A percentile compares a stretch with the other conserved stretches of the same genome.
These are phyloP conservation scores for Sinocyclocheilus rhinocerous DNA, from an alignment of 2,113 vertebrate species.

Conservation along the genomic window DNA sequence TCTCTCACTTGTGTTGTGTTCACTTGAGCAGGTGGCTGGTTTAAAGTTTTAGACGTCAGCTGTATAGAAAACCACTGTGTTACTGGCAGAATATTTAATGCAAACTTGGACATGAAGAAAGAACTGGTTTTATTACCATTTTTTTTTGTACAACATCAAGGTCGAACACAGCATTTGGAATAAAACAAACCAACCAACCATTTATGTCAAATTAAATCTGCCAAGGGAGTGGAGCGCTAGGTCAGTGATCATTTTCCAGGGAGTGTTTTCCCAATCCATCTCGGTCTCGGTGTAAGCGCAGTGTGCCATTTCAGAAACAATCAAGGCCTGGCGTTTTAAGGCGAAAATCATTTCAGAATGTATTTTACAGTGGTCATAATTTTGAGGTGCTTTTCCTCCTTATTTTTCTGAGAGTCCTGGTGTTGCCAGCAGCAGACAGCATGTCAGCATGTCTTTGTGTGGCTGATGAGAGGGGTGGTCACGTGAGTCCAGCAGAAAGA, in stretches of 20 bases:
- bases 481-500: conserved; percentile 17
- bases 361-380: conserved; percentile 64
- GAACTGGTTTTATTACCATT: conserved; percentile 47
- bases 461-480: conserved; percentile 60
- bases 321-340: conserved; percentile 57
- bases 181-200: conserved; percentile 62
- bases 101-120: conserved; percentile 55
- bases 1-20: conserved; percentile 13
- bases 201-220: conserved; percentile 66
- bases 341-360: conserved; percentile 68
- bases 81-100: conserved; percentile 63
- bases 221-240: not conserved
- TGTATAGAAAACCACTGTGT: conserved; percentile 59
- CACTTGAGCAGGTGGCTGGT: conserved; percentile 45
- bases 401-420: conserved; percentile 60
- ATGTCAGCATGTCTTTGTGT: conserved; percentile 61
- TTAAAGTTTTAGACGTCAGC: conserved; percentile 57
- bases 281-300: conserved; percentile 29
- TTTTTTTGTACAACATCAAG: conserved; percentile 60
- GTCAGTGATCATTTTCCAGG: conserved; percentile 42
- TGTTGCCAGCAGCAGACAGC: conserved; percentile 64
- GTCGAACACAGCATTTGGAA: conserved; percentile 60
- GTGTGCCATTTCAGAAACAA: conserved; percentile 68
- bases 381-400: conserved; percentile 44
- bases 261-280: conserved; percentile 50